A percentile compares a stretch with the other conserved stretches of the same genome.
These are phyloP conservation scores for Graphium colonna DNA, from an alignment of 2,888 invertebrate species.

Conservation along the genomic window DNA sequence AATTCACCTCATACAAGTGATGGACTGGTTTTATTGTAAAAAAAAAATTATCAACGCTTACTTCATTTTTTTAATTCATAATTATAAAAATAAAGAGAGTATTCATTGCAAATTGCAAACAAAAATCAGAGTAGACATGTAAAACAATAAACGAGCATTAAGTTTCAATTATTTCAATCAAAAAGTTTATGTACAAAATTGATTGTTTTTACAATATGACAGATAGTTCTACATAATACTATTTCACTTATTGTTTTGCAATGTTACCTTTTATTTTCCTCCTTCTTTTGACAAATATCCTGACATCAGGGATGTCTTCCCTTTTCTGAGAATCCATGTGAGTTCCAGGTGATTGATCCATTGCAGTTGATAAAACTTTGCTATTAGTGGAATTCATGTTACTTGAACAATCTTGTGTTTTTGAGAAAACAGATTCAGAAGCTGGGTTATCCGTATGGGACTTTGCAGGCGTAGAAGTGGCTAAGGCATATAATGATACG, in stretches of 20 bases:
- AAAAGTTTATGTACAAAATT: too few species aligned
- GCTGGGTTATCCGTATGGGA: conserved; percentile 10
- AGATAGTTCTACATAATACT: not conserved
- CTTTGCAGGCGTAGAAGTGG: conserved; percentile 60
- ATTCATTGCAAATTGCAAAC: too few species aligned
- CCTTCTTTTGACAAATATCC: conserved; percentile 60
- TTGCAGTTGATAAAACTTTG: conserved; percentile 21
- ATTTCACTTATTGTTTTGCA: not conserved
- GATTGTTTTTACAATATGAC: too few species aligned
- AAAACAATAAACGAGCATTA: too few species aligned
- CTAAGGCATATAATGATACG: conserved; percentile 40
- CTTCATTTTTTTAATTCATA: too few species aligned
- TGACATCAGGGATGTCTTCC: conserved; percentile 58
- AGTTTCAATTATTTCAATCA: too few species aligned
- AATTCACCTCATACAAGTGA: too few species aligned
- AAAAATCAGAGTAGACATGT: too few species aligned
- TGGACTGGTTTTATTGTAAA: too few species aligned
- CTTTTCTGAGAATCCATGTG: conserved; percentile 33
- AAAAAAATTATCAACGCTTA: too few species aligned
- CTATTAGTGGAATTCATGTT: conserved; percentile 31
- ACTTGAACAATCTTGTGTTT: conserved; percentile 27
- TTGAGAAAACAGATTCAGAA: conserved; percentile 2
- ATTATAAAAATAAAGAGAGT: too few species aligned
- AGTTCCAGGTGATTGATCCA: conserved; percentile 30
- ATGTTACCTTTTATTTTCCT: conserved; percentile 46